phyloP scores from a whole-genome alignment of 2,113 vertebrate genomes.

The Sitta europaea region DNA sequence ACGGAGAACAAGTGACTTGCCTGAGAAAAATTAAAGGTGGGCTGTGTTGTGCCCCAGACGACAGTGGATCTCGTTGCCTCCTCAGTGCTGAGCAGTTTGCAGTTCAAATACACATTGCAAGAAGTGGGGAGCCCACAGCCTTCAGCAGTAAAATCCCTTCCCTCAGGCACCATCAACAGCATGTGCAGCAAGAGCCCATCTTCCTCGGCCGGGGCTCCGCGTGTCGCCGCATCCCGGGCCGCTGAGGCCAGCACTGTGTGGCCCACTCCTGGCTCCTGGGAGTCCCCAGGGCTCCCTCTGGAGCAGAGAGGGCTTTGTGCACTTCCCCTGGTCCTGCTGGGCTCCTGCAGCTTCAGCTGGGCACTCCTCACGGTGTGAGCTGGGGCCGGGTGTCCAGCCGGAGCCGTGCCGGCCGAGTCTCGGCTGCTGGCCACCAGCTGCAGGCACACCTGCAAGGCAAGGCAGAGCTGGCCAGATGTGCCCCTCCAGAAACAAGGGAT shows the following conservation, averaged over 20 bases:
- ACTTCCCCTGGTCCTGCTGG: not conserved
- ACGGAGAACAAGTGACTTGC: conserved; percentile 27
- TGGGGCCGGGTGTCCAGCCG: not conserved
- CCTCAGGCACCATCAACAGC: conserved; percentile 88
- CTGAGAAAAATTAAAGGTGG: conserved; percentile 88
- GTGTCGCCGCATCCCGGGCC: not conserved
- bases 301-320: not conserved
- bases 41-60: conserved; percentile 81
- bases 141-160: conserved; percentile 78
- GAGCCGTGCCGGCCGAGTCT: not conserved
- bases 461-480: not conserved
- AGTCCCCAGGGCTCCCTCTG: not conserved
- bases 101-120: conserved; percentile 87
- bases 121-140: conserved; percentile 15
- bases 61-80: conserved; percentile 80
- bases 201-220: not conserved
- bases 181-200: conserved; percentile 78
- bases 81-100: conserved; percentile 87
- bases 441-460: conserved; percentile 78
- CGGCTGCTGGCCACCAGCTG: conserved; percentile 76
- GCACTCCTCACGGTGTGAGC: not conserved
- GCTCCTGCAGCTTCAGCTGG: not conserved
- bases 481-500: too few species aligned
- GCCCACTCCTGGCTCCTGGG: not conserved
- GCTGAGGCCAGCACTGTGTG: not conserved